phyloP scores from a whole-genome alignment of 2,888 invertebrate genomes.

The Sesia bembeciformis region DNA sequence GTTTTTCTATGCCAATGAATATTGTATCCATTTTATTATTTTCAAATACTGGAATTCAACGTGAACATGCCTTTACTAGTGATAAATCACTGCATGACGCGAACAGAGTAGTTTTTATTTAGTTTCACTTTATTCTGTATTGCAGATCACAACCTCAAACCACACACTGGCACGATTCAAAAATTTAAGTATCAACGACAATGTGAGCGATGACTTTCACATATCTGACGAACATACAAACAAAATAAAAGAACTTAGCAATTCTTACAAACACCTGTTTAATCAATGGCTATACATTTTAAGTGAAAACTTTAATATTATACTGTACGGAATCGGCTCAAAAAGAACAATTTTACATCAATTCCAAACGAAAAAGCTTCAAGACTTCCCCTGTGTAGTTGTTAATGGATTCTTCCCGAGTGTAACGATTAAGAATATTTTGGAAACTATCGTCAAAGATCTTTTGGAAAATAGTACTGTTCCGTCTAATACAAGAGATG shows the following conservation, averaged over 20 bases:
- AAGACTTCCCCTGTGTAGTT: slow-evolving; percentile 79
- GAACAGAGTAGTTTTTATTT: background rate
- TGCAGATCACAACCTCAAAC: slow-evolving; percentile 81
- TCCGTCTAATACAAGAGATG: slow-evolving; percentile 78
- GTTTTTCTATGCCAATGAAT: too few relatives aligned
- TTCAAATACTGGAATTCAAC: too few relatives aligned
- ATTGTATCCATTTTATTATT: too few relatives aligned
- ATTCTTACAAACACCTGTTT: slow-evolving; percentile 75
- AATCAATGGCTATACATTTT: slow-evolving; percentile 81
- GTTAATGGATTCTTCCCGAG: slow-evolving; percentile 96
- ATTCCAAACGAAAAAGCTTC: slow-evolving; percentile 77
- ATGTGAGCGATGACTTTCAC: slow-evolving; percentile 68
- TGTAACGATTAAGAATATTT: slow-evolving; percentile 86
- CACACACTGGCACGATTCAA: slow-evolving; percentile 84
- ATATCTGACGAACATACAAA: slow-evolving; percentile 75
- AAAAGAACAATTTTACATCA: slow-evolving; percentile 84
- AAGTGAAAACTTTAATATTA: slow-evolving; percentile 89
- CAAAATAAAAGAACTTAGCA: slow-evolving; percentile 70
- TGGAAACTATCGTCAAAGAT: slow-evolving; percentile 82
- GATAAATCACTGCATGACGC: too few relatives aligned
- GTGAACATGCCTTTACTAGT: too few relatives aligned
- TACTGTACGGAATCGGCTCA: slow-evolving; percentile 93
- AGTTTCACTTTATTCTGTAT: slow-evolving; percentile 2
- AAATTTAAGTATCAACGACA: slow-evolving; percentile 79
- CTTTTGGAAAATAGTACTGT: slow-evolving; percentile 76